Evolutionary conservation across 1,140 invertebrate genomes (phyloP), one percentile per base, ranked within the genome.

Genomic region (Diorhabda sublineata): DNA sequence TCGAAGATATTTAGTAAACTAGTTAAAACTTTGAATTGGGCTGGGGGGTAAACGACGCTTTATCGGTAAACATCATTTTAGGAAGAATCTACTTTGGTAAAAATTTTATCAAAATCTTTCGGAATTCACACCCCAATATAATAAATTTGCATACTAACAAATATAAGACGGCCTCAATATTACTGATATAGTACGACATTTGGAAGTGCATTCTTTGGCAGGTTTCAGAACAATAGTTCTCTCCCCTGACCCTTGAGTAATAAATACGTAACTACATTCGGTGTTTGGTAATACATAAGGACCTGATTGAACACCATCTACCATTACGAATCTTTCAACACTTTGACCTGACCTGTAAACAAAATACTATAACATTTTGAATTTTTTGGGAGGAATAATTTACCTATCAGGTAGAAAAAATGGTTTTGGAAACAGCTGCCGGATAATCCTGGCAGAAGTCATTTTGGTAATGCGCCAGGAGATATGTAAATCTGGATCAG

Each of bases 261-360:
- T 59, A 79, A 91, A 88, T 44, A 92, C 86, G 81, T 88, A 91
- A 62, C 87, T 89, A 76, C 91, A 92, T 81, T 93, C 91, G 42
- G 90, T 87, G 76, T 88, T 86, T 45, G 91, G 91, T 77, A 92
- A 79, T 69, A 75, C 67, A 79, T 91, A 92, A 47, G 79, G 73
- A 5, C 81, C 72, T 62, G 87, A 83, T 76, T 84, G 82, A 58
- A 85, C 79, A 77, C 88, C 88, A 81, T 92, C 90, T 61, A 92
- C 84, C 68, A 90, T 85, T 52, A 92, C 73, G 81, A 86, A 92
- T 81, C 88, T 86, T 79, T 93, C 90, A 7, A 87, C 87, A 71
- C 88, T 88, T 76, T 88, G 88, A 73, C 88, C 87, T 83, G 82
- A 83, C n/a, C 47, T 52, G n/a, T n/a, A 52, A 52, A 8, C n/a